Base-by-base conservation (phyloP, 2,888 invertebrate species). In the Athrips mouffetella region DNA sequence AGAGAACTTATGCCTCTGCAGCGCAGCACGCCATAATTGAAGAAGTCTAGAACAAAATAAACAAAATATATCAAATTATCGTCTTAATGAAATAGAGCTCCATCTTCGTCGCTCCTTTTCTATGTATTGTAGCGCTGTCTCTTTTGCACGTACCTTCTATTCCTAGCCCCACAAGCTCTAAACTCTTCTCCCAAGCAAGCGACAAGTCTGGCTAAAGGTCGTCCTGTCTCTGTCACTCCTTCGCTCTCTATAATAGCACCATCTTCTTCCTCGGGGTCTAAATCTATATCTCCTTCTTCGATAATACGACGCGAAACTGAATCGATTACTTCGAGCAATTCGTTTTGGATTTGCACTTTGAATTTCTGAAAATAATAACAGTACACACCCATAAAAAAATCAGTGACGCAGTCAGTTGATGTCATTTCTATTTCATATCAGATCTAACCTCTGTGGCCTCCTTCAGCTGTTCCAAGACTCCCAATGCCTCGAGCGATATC, bases 401-500 rank as follows among this genome's bases (percentile, higher is more conserved):
- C n/a, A n/a, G n/a, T n/a, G n/a, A n/a, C n/a, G n/a, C n/a, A n/a
- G n/a, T n/a, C n/a, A n/a, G n/a, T n/a, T n/a, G n/a, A n/a, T n/a
- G n/a, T n/a, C n/a, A n/a, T n/a, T n/a, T n/a, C n/a, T n/a, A n/a
- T n/a, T n/a, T n/a, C n/a, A n/a, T 31, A 35, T 7, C 16, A 18
- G 8, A 42, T 11, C 51, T 35, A 50, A 94, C 94, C 89, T 96
- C 96, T 29, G 97, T 91, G 16, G 96, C 94, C 63, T 95, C 96
- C 46, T 95, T 94, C 61, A 97, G 89, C 74, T 95, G 95, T 45
- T 94, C 93, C 53, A 98, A 81, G 51, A 95, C 91, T 10, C 94
- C 94, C 45, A 98, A 90, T 53, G 97, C 96, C 72, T 97, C 96
- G 0, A 97, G 91, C 35, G 97, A 90, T 62, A 94, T 91, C 64